A percentile compares a stretch with the other conserved stretches of the same genome.
These are phyloP conservation scores for Ctenosaura bakeri DNA, from an alignment of 2,797 vertebrate species.

Conservation along the genomic window DNA sequence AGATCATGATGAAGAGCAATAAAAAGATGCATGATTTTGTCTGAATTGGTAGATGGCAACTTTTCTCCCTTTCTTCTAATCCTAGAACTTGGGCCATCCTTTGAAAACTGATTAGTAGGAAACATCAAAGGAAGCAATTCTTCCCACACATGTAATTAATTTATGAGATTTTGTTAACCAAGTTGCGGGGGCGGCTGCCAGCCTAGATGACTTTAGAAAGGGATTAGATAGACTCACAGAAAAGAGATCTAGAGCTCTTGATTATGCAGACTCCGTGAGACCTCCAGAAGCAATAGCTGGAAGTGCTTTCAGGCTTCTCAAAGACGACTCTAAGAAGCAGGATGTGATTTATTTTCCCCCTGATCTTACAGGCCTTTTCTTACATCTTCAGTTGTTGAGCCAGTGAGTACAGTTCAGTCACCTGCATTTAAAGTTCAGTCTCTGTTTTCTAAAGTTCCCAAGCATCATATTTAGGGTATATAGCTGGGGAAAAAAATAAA, in stretches of 20 bases:
- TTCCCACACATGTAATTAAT: background rate
- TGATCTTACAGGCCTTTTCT: background rate
- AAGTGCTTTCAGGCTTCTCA: background rate
- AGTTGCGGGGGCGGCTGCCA: background rate
- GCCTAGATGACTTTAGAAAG: background rate
- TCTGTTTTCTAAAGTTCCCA: background rate
- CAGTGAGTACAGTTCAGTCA: background rate
- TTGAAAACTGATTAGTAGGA: background rate
- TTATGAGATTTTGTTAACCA: background rate
- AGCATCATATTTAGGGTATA: background rate
- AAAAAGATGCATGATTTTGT: background rate
- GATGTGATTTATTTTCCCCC: background rate
- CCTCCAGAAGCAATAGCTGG: background rate
- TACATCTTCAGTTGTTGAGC: background rate
- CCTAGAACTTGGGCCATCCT: background rate
- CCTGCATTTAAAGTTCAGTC: background rate
- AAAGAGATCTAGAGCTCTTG: background rate
- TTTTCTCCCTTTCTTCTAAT: background rate
- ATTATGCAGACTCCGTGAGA: background rate
- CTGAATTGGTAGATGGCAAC: background rate
- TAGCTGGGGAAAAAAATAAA: background rate
- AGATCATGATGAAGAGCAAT: background rate
- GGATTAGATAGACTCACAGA: background rate
- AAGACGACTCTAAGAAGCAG: background rate
- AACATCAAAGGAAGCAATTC: background rate